Percentiles rank a stretch among this genome's conserved stretches.
These are phyloP conservation scores for Corvus cornix DNA, from an alignment of 2,113 vertebrate species.

Conservation along the genomic window DNA sequence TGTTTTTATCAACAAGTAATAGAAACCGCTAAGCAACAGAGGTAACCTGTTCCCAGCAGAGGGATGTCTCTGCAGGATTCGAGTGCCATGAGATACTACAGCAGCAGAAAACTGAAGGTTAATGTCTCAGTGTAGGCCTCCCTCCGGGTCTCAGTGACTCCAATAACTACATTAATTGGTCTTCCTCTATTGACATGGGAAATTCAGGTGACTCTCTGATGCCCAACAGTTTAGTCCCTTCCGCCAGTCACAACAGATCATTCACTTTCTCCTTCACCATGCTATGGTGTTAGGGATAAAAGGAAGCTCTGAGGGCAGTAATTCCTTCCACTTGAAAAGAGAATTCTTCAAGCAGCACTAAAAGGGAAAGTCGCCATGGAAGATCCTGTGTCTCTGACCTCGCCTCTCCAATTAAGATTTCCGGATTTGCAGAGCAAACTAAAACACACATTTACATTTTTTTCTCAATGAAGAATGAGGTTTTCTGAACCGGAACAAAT, in stretches of 20 bases:
- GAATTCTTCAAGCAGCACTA: not conserved
- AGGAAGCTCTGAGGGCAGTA: not conserved
- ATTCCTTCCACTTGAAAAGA: slow-evolving; percentile 6
- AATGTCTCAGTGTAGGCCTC: not conserved
- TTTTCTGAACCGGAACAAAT: not conserved
- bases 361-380: not conserved
- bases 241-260: not conserved
- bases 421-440: not conserved
- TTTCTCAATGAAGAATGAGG: not conserved
- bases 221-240: not conserved
- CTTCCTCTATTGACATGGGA: not conserved
- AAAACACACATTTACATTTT: not conserved
- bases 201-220: not conserved
- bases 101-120: not conserved
- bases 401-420: not conserved
- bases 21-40: not conserved
- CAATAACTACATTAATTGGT: not conserved
- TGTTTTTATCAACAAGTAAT: not conserved
- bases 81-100: not conserved
- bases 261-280: not conserved
- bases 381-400: not conserved
- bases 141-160: not conserved
- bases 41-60: not conserved
- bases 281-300: not conserved
- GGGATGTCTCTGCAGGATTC: not conserved